phyloP scores from a whole-genome alignment of 2,888 invertebrate species.

The Oegoconia quadripuncta region DNA sequence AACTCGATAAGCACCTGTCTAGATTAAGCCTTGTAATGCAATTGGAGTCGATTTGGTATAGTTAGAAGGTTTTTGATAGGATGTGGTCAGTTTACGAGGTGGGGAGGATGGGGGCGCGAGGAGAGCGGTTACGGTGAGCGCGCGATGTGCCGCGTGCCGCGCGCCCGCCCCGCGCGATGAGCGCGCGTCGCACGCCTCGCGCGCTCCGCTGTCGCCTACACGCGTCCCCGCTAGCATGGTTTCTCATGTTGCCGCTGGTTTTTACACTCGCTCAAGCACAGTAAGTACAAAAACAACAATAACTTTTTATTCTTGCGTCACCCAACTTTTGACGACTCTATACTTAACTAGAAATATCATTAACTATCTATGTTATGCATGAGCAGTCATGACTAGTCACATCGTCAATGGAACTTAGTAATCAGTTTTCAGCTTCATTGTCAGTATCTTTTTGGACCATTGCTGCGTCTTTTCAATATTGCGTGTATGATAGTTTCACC shows the following conservation, averaged over 20 bases:
- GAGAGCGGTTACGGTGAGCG: constrained; percentile 44
- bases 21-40: neutral
- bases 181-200: constrained; percentile 55
- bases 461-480: no score
- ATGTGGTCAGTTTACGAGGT: constrained; percentile 19
- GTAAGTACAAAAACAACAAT: no score
- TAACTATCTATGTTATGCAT: no score
- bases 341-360: no score
- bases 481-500: no score
- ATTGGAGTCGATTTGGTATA: constrained; percentile 1
- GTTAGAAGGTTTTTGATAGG: constrained; percentile 8
- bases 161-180: constrained; percentile 63
- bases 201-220: constrained; percentile 32
- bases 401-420: no score
- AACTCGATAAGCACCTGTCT: constrained; percentile 1
- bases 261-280: constrained; percentile 48
- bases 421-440: no score
- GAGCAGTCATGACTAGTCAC: no score
- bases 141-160: constrained; percentile 54
- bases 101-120: constrained; percentile 22
- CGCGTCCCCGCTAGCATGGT: constrained; percentile 32
- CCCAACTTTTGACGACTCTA: no score
- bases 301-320: no score
- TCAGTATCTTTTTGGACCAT: no score
- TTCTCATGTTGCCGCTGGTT: constrained; percentile 40